Percentiles rank a stretch among this genome's conserved stretches.
Evolutionary conservation across 2,888 invertebrate species (phyloP).

Genomic region (Copidosoma aretas): DNA sequence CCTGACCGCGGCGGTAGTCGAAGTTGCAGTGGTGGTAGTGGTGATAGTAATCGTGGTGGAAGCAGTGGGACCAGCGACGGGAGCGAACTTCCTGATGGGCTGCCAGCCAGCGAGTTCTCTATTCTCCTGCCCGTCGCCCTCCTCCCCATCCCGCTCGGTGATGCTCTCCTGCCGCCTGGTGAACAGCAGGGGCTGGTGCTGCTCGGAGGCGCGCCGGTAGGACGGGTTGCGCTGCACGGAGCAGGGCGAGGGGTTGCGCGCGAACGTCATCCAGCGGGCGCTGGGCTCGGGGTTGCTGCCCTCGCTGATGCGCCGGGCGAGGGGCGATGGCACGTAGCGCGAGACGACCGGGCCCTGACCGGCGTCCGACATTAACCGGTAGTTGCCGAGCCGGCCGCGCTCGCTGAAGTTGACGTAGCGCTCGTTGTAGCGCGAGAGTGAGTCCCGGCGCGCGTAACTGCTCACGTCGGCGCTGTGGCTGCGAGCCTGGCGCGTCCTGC

Average conservation of each 20-base stretch:
- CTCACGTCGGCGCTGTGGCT: slow-evolving; percentile 38
- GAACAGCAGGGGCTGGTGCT: slow-evolving; percentile 13
- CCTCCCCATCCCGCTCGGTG: slow-evolving; percentile 31
- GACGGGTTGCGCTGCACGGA: slow-evolving; percentile 42
- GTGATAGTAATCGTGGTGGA: not conserved
- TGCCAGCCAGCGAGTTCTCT: slow-evolving; percentile 43
- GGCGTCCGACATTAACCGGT: slow-evolving; percentile 34
- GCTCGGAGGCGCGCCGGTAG: slow-evolving; percentile 29
- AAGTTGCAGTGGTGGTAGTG: not conserved
- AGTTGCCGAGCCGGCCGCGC: slow-evolving; percentile 22
- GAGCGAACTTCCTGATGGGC: slow-evolving; percentile 46
- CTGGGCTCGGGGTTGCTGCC: slow-evolving; percentile 35
- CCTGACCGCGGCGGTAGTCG: not conserved
- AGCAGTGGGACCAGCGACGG: slow-evolving; percentile 17
- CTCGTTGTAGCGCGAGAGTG: slow-evolving; percentile 36
- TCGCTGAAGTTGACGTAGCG: slow-evolving; percentile 32
- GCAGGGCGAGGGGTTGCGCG: slow-evolving; percentile 47
- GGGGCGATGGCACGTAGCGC: slow-evolving; percentile 45
- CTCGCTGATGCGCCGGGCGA: slow-evolving; percentile 44
- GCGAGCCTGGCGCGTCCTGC: not conserved
- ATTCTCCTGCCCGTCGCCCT: slow-evolving; percentile 4
- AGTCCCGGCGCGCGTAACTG: slow-evolving; percentile 24
- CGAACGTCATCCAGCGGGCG: slow-evolving; percentile 49
- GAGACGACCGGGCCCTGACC: slow-evolving; percentile 40
- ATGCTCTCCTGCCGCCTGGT: not conserved